A percentile compares a stretch with the other conserved stretches of the same genome.
Conservation (phyloP, 1,140 invertebrate genomes). For the Bombus consobrinus region DNA sequence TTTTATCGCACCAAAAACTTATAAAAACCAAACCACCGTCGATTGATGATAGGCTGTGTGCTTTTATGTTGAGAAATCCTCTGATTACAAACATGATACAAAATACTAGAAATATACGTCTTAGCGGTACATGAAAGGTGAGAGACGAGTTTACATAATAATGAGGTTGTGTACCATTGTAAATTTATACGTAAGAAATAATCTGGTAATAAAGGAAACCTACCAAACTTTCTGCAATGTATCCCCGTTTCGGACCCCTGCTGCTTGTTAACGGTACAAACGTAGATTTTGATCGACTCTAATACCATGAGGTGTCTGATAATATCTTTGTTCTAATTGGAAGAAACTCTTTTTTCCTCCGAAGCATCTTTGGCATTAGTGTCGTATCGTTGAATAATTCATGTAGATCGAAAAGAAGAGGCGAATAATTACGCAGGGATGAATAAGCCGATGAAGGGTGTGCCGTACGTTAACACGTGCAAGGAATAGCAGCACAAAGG, state of each 20-base stretch:
- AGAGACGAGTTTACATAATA: slow-evolving; percentile 81
- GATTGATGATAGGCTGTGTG: slow-evolving; percentile 80
- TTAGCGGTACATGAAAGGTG: slow-evolving; percentile 81
- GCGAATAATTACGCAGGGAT: slow-evolving; percentile 40
- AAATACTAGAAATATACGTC: slow-evolving; percentile 78
- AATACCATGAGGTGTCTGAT: slow-evolving; percentile 64
- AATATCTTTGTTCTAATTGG: neutral
- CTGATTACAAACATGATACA: slow-evolving; percentile 78
- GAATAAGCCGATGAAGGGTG: slow-evolving; percentile 30
- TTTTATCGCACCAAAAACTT: slow-evolving; percentile 81
- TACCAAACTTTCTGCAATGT: slow-evolving; percentile 73
- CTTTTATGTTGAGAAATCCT: slow-evolving; percentile 79
- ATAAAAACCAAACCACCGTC: slow-evolving; percentile 70
- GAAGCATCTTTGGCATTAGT: slow-evolving; percentile 66
- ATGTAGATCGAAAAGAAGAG: slow-evolving; percentile 63
- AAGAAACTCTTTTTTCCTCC: neutral
- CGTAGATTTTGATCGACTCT: slow-evolving; percentile 70
- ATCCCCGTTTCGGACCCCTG: slow-evolving; percentile 70
- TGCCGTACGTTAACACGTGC: slow-evolving; percentile 28
- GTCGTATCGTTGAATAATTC: slow-evolving; percentile 67
- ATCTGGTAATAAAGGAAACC: slow-evolving; percentile 68
- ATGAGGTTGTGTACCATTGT: slow-evolving; percentile 77
- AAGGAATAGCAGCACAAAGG: slow-evolving; percentile 29
- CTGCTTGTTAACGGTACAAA: slow-evolving; percentile 79
- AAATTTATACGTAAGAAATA: slow-evolving; percentile 71